Conservation (phyloP, 2,797 vertebrate genomes). For the Falco berigora region DNA sequence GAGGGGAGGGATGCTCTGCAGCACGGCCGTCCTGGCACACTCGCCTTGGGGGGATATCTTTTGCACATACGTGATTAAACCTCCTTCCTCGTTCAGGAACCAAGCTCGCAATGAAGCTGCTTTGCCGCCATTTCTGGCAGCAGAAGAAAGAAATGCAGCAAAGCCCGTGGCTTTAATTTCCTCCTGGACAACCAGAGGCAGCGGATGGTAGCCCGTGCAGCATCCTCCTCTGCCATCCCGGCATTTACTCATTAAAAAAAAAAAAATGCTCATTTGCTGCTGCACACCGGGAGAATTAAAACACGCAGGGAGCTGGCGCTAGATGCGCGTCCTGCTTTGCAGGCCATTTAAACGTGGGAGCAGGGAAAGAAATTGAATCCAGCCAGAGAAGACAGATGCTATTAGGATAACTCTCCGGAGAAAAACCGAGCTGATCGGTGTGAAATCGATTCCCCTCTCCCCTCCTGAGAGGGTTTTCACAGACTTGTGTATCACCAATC, state of each 20-base stretch:
- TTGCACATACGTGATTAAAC: neutral
- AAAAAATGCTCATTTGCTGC: too few species aligned
- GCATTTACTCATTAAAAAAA: too few species aligned
- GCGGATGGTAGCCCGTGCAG: neutral
- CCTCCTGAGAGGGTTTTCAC: neutral
- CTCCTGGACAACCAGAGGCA: neutral
- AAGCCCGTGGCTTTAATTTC: neutral
- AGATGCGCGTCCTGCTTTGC: neutral
- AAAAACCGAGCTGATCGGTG: neutral
- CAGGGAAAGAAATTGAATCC: neutral
- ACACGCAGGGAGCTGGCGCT: fast-evolving
- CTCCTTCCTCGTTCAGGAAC: neutral
- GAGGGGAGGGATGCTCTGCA: neutral
- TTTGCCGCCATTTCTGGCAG: neutral
- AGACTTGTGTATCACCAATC: neutral
- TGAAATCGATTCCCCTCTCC: neutral
- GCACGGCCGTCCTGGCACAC: neutral
- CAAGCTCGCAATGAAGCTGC: neutral
- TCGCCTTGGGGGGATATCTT: neutral
- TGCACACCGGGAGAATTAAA: neutral
- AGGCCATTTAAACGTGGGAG: neutral
- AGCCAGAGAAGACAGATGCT: neutral
- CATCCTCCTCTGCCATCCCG: neutral
- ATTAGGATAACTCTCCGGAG: neutral
- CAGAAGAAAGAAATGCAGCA: neutral